These are phyloP conservation scores for Andrena flavipes DNA, from an alignment of 2,888 invertebrate species.

Conservation along the genomic window DNA sequence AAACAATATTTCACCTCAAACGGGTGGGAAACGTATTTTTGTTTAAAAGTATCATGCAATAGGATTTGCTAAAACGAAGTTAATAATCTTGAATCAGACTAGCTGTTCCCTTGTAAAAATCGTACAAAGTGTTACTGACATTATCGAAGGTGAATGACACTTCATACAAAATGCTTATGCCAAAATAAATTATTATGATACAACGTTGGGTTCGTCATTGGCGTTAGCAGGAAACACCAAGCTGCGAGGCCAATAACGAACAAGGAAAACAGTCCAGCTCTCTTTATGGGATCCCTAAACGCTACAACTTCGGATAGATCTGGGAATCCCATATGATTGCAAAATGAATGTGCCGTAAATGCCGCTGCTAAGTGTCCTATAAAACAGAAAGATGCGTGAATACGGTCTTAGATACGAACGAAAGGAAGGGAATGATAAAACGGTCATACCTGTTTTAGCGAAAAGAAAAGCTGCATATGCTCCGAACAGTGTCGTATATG, in stretches of 20 bases:
- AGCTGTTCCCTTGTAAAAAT: slow-evolving; percentile 37
- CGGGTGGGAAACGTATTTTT: slow-evolving; percentile 10
- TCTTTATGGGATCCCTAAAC: slow-evolving; percentile 87
- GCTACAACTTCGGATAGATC: slow-evolving; percentile 91
- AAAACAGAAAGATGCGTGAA: not conserved
- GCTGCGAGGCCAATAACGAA: slow-evolving; percentile 91
- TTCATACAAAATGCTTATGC: slow-evolving; percentile 79
- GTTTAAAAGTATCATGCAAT: slow-evolving; percentile 51
- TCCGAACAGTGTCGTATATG: slow-evolving; percentile 96
- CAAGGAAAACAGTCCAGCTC: slow-evolving; percentile 88
- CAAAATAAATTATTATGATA: slow-evolving; percentile 88
- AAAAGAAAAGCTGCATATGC: slow-evolving; percentile 97
- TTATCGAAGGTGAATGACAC: slow-evolving; percentile 28
- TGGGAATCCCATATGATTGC: slow-evolving; percentile 98
- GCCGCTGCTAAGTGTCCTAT: slow-evolving; percentile 95
- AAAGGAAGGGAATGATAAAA: not conserved
- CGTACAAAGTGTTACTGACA: slow-evolving; percentile 30
- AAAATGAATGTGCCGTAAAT: slow-evolving; percentile 95
- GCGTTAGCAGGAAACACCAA: slow-evolving; percentile 92
- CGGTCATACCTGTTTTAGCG: slow-evolving; percentile 90
- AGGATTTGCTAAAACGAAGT: slow-evolving; percentile 32
- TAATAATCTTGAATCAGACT: slow-evolving; percentile 28
- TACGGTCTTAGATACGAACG: slow-evolving; percentile 16
- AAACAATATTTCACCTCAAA: slow-evolving; percentile 3
- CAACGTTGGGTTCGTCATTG: slow-evolving; percentile 90